A percentile compares a stretch with the other conserved stretches of the same genome.
These are phyloP conservation scores for Stichodactyla mertensii DNA, from an alignment of 64 coral and sea anemone species.

Conservation along the genomic window DNA sequence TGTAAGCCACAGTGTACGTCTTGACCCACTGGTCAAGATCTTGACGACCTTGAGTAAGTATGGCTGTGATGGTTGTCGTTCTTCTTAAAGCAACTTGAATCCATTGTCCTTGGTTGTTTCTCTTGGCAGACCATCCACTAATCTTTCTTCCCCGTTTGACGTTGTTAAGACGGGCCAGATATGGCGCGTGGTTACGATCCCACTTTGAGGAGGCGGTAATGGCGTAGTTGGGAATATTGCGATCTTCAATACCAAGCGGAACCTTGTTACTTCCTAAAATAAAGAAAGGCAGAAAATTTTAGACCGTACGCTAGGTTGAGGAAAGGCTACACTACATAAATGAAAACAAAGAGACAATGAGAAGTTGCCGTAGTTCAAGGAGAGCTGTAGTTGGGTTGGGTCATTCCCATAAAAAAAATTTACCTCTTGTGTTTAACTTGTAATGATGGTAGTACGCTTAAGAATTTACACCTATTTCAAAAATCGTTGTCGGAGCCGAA, in stretches of 20 bases:
- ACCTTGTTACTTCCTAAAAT: slow-evolving; percentile 2
- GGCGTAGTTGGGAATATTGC: slow-evolving; percentile 17
- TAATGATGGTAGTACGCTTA: no score
- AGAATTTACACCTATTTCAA: no score
- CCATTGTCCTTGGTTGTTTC: slow-evolving; percentile 44
- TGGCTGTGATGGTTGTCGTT: slow-evolving; percentile 8
- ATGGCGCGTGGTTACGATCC: slow-evolving; percentile 35
- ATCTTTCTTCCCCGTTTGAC: slow-evolving; percentile 10
- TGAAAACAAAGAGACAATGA: no score
- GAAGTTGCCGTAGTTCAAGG: no score
- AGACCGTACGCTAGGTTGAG: no score
- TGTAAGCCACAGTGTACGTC: slow-evolving; percentile 36
- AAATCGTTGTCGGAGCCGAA: no score
- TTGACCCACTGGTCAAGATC: slow-evolving; percentile 49
- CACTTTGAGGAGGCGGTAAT: slow-evolving; percentile 25
- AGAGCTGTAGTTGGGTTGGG: no score
- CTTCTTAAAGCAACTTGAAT: slow-evolving; percentile 29
- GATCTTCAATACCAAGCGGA: slow-evolving; percentile 41
- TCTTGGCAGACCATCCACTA: background rate
- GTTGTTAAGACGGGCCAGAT: background rate
- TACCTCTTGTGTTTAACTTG: no score
- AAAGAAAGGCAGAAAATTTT: no score
- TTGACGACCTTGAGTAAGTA: slow-evolving; percentile 44
- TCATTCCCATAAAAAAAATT: no score
- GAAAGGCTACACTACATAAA: no score